A percentile compares a stretch with the other conserved stretches of the same genome.
These are phyloP conservation scores for Acanthopagrus latus DNA, from an alignment of 2,797 vertebrate species.

Conservation along the genomic window DNA sequence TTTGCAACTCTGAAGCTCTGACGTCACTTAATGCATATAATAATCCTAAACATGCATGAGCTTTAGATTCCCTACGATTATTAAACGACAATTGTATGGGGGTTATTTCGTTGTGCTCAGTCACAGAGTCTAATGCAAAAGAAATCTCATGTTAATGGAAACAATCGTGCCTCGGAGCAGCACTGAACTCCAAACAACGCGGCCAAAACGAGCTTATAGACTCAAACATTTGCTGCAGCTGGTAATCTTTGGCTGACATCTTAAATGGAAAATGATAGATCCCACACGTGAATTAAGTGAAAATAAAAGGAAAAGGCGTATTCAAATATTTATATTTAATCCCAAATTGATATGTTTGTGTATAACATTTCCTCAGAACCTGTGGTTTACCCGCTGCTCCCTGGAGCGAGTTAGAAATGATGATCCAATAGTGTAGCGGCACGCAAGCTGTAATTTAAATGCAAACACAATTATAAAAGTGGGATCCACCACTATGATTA, in stretches of 20 bases:
- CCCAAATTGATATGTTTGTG: constrained; percentile 76
- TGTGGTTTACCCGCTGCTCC: constrained; percentile 72
- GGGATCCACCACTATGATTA: constrained; percentile 77
- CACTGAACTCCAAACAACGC: constrained; percentile 39
- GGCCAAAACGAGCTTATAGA: constrained; percentile 31
- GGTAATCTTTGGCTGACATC: constrained; percentile 54
- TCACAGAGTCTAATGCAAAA: constrained; percentile 22
- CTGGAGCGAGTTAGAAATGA: constrained; percentile 47
- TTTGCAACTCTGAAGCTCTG: no score
- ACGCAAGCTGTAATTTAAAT: constrained; percentile 77
- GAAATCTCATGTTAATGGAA: constrained; percentile 39
- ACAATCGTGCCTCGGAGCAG: constrained; percentile 19
- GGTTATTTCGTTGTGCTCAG: neutral
- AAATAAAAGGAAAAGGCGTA: constrained; percentile 59
- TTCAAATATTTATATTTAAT: constrained; percentile 75
- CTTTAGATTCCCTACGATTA: neutral
- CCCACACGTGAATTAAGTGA: constrained; percentile 54
- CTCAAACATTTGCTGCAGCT: constrained; percentile 52
- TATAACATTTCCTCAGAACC: constrained; percentile 66
- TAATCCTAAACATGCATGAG: neutral
- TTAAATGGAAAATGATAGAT: constrained; percentile 66
- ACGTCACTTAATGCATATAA: no score
- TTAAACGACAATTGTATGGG: neutral
- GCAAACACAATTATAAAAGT: constrained; percentile 79
- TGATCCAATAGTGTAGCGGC: constrained; percentile 68